phyloP scores from a whole-genome alignment of 2,888 invertebrate species.

The Zeuzera pyrina region DNA sequence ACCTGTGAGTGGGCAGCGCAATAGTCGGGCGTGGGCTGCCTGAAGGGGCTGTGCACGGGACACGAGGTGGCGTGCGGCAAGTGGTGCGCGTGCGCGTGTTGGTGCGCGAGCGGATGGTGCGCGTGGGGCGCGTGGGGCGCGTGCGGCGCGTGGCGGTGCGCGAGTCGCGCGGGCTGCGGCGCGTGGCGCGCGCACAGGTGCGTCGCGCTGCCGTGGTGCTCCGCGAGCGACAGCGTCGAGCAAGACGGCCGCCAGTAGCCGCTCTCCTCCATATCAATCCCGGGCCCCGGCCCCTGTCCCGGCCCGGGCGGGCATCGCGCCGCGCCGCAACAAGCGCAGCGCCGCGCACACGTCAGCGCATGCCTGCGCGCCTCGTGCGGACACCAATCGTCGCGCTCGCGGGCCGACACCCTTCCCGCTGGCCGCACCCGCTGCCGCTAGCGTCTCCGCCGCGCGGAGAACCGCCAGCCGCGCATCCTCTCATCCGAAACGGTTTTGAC shows the following conservation, averaged over 20 bases:
- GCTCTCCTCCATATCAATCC: constrained; percentile 68
- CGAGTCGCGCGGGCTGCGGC: constrained; percentile 47
- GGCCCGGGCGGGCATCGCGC: constrained; percentile 66
- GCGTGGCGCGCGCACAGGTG: constrained; percentile 64
- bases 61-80: constrained; percentile 71
- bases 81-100: constrained; percentile 61
- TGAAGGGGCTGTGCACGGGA: constrained; percentile 83
- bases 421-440: constrained; percentile 38
- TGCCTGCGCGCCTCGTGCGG: constrained; percentile 69
- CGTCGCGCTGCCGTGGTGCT: constrained; percentile 62
- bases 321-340: constrained; percentile 70
- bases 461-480: constrained; percentile 56
- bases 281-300: no score
- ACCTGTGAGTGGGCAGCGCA: constrained; percentile 68
- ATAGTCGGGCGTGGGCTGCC: constrained; percentile 71
- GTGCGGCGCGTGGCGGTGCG: constrained; percentile 55
- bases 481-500: constrained; percentile 37
- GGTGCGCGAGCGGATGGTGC: constrained; percentile 54
- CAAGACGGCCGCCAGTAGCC: constrained; percentile 68
- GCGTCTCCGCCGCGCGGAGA: constrained; percentile 51
- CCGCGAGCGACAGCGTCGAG: constrained; percentile 65
- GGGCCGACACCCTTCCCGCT: constrained; percentile 69
- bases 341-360: constrained; percentile 69
- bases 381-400: constrained; percentile 70
- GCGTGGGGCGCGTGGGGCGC: constrained; percentile 37